Evolutionary conservation across 2,113 vertebrate species (phyloP), one percentile per base, ranked within the genome.

Genomic region (Vulpes lagopus): DNA sequence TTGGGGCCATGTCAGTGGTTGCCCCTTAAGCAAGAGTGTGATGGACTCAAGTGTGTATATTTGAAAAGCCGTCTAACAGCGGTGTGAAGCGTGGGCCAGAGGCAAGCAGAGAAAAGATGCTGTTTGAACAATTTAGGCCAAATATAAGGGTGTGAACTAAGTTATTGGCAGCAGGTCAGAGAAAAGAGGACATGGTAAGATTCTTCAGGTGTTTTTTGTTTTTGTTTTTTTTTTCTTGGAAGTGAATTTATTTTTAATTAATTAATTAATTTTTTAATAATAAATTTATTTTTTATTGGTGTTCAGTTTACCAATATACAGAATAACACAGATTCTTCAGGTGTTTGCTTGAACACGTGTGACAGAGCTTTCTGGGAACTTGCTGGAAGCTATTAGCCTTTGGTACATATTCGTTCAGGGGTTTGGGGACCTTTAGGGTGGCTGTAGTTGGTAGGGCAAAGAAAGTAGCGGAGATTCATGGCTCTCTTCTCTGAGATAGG

Each of bases 321-420:
- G 43, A 43, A 43, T 43, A 6, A 43, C 43, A 43, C 43, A 35
- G 20, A 65, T 96, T 60, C 71, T 88, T 17, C 53, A 91, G 43
- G 16, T 27, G 2, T 71, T 35, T 80, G 30, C 51, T 93, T 92
- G 2, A 43, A 43, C 43, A 43, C 7, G 8, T 23, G 2, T 78
- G 30, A 82, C 23, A 90, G 30, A 60, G 43, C 74, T 97, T 96
- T 81, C 43, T 62, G 53, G 27, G 51, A 89, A 76, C 25, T 67
- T 94, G 67, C 64, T 71, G 59, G 89, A 92, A 83, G 22, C 25
- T 88, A 12, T 64, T 7, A 16, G 15, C 23, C 27, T 17, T 51
- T 95, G 88, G 73, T 57, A 94, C 74, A 22, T 93, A 60, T 11
- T 89, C 83, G 81, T 84, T 89, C 23, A 51, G 38, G 19, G 20